These are phyloP conservation scores for Scomber japonicus DNA, from an alignment of 2,113 vertebrate genomes.

Conservation along the genomic window DNA sequence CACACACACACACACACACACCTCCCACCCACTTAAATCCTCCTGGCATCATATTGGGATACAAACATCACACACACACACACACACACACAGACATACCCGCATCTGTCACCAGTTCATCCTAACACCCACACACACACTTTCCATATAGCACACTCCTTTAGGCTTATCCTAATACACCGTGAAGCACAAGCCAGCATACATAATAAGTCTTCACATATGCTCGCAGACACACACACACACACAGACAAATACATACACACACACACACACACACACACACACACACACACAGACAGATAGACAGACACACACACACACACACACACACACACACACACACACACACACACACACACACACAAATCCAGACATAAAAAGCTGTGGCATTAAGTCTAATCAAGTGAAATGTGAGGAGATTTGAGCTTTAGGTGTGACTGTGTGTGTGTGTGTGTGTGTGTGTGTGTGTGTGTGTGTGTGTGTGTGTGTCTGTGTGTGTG, in stretches of 20 bases:
- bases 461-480: too few relatives aligned
- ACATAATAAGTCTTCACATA: constrained; percentile 40
- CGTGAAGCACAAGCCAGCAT: constrained; percentile 53
- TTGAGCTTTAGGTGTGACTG: background rate
- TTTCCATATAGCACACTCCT: constrained; percentile 41
- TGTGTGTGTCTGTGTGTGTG: background rate
- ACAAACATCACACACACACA: background rate
- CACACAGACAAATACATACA: constrained; percentile 7
- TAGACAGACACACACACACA: too few relatives aligned
- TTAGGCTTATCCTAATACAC: constrained; percentile 62
- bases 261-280: background rate
- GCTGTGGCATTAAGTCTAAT: background rate
- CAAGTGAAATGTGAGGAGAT: background rate
- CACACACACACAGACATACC: background rate
- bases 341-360: too few relatives aligned
- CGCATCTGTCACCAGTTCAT: constrained; percentile 16
- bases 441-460: background rate
- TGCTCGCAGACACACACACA: constrained; percentile 15
- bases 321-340: too few relatives aligned
- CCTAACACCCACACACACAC: constrained; percentile 16
- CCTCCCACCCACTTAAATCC: constrained; percentile 38
- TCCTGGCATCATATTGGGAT: constrained; percentile 32
- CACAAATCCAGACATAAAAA: too few relatives aligned
- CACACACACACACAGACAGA: too few relatives aligned
- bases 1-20: constrained; percentile 22